Evolutionary conservation across 2,113 vertebrate species (phyloP), one percentile per base, ranked within the genome.

Genomic region (Pomatostomus ruficeps): DNA sequence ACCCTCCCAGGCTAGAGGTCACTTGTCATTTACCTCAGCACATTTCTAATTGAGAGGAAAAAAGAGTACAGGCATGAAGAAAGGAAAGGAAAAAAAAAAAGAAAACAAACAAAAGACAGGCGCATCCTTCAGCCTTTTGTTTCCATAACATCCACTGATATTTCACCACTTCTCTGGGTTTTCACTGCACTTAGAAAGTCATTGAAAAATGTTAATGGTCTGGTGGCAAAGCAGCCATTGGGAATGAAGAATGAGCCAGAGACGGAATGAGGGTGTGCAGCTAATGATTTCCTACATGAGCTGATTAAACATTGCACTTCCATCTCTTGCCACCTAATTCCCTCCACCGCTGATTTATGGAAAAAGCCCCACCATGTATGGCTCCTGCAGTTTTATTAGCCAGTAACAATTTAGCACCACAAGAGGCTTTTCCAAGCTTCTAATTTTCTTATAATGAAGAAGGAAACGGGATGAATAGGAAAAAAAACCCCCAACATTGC

Each of bases 211-310:
- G 96, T 95, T 97, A 98, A 98, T 95, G 96, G 95, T 85, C 96
- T 95, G 80, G 87, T 95, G 91, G 96, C 83, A 95, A 96, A 89
- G 91, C 75, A 91, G 96, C 57, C 59, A 93, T 88, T 97, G 97
- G 95, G 91, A 93, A 98, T 98, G 98, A 98, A 94, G 54, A 97
- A 98, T 98, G 97, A 97, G 92, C 58, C 72, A 86, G 96, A 2
- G 15, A 93, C 0, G 2, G 92, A 97, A 97, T 70, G 97, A 97
- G 96, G 95, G 97, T 97, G 72, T 95, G 95, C 92, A 94, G 97
- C 94, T 98, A 98, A 98, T 97, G 97, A 97, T 97, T 98, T 97
- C 97, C 97, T 98, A 97, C 97, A 96, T 14, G 94, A 94, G 97
- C 97, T 98, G 97, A 98, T 98, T 97, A 98, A 97, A 97, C 95